Base-by-base conservation (phyloP, 2,113 vertebrate species). In the Prionailurus viverrinus region DNA sequence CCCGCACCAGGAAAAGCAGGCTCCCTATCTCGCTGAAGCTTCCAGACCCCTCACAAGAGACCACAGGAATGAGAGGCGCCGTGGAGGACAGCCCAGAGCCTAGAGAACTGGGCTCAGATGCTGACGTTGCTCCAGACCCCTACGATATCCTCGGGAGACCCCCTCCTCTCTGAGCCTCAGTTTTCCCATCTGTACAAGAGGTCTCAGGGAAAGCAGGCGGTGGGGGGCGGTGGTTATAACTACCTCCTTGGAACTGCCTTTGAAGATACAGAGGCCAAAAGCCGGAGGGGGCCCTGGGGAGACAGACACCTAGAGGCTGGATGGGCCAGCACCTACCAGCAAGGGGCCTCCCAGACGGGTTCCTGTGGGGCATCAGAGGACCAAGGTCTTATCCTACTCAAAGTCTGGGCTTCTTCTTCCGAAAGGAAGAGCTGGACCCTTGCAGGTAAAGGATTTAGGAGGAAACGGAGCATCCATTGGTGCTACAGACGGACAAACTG, bases 311-410 rank as follows among this genome's bases (percentile, higher is more conserved):
- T 23, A 19, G 21, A 53, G 16, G n/a, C 51, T 41, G 13, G 2
- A 0, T 1, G 0, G 27, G 31, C 53, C 79, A 23, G 11, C 25
- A 13, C 5, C 51, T 27, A 13, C 8, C 4, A 29, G 48, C 29
- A 15, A 41, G 36, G 61, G n/a, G 29, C n/a, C 7, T 84, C 25
- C 71, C 55, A 9, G 84, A 61, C 33, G 21, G 69, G 63, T 41
- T 23, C 73, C 27, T 1, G 5, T 4, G 45, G 36, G 69, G n/a
- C 3, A 0, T n/a, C 63, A 36, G 39, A 36, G 69, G 36, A 53
- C 29, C 29, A 5, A 5, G 12, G 27, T 55, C 13, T 58, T n/a
- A 3, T 16, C 29, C 21, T 36, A 0, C 45, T 53, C 27, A 11
- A 39, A 13, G 23, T 15, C 41, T 23, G n/a, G 31, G 45, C 18